Base-by-base conservation (phyloP, 1,140 invertebrate species). In the Papilio helenus region DNA sequence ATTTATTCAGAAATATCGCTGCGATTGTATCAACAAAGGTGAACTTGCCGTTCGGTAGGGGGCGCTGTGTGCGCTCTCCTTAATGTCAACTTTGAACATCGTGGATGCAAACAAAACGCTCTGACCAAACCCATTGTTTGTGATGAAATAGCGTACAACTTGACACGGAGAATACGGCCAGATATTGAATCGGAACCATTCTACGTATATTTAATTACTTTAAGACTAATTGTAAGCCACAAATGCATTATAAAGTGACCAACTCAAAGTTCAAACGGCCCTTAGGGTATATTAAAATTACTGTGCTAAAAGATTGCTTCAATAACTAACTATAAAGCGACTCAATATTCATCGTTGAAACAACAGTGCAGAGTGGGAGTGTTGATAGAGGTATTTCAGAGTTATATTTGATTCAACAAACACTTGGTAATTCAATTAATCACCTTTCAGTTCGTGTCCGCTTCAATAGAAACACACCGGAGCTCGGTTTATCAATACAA, bases 21-120 rank as follows among this genome's bases (percentile, higher is more conserved):
- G 34, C 61, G 12, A 29, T 34, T 68, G 61, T 68, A 14, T 68
- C 26, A 34, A 29, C 26, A 68, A 68, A 68, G 61, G 61, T 68
- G 26, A 68, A 29, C 61, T 34, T 68, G 23, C 61, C 10, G 9
- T 4, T 0, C 23, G 10, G 61, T 29, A 29, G 61, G 23, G 12
- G 61, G 61, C 26, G 23, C 16, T 29, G 26, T 68, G 26, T 29
- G 29, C 34, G 7, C 61, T 29, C 26, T 68, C 26, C 12, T 68
- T 68, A 29, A 34, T 68, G 26, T 16, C 23, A 68, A 68, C 61
- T 12, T 68, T 23, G 23, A 29, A 68, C 23, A 68, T 29, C 26
- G 3, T 34, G 12, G 26, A 68, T 29, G 61, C 61, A 68, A 29
- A 68, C 61, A 68, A 34, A 68, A 68, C 26, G 14, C 61, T 68